These are phyloP conservation scores for Myotis daubentonii DNA, from an alignment of 2,797 vertebrate genomes.

Conservation along the genomic window DNA sequence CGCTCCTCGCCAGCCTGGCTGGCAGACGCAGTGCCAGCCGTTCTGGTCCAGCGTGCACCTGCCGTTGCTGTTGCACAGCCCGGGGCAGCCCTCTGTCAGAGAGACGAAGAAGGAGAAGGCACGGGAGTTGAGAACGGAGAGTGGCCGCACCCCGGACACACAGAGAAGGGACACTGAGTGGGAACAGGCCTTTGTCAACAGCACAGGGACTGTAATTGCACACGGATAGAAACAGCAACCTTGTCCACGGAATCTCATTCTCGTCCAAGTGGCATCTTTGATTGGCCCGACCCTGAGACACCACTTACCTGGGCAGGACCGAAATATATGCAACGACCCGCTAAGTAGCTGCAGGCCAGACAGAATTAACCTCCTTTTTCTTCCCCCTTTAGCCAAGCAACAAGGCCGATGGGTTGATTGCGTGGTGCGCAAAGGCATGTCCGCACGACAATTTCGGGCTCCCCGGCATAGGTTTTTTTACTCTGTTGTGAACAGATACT, in stretches of 20 bases:
- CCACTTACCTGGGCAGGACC: constrained; percentile 88
- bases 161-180: constrained; percentile 91
- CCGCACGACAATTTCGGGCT: constrained; percentile 74
- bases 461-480: constrained; percentile 64
- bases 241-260: constrained; percentile 82
- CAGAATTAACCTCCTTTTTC: constrained; percentile 85
- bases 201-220: constrained; percentile 95
- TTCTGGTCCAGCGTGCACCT: constrained; percentile 98
- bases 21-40: constrained; percentile 99
- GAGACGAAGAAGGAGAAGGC: constrained; percentile 85
- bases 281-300: constrained; percentile 88
- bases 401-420: constrained; percentile 77
- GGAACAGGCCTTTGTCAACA: constrained; percentile 93
- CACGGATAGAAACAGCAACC: constrained; percentile 91
- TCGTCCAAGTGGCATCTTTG: constrained; percentile 89
- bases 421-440: constrained; percentile 70
- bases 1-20: constrained; percentile 97
- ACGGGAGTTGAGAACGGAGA: constrained; percentile 77
- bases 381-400: constrained; percentile 80
- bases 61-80: constrained; percentile 98
- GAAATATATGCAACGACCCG: constrained; percentile 85
- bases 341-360: constrained; percentile 87
- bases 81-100: constrained; percentile 97
- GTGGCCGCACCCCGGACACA: constrained; percentile 75
- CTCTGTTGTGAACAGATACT: constrained; percentile 72